These are phyloP conservation scores for Ochlodes sylvanus DNA, from an alignment of 2,888 invertebrate genomes.

Conservation along the genomic window DNA sequence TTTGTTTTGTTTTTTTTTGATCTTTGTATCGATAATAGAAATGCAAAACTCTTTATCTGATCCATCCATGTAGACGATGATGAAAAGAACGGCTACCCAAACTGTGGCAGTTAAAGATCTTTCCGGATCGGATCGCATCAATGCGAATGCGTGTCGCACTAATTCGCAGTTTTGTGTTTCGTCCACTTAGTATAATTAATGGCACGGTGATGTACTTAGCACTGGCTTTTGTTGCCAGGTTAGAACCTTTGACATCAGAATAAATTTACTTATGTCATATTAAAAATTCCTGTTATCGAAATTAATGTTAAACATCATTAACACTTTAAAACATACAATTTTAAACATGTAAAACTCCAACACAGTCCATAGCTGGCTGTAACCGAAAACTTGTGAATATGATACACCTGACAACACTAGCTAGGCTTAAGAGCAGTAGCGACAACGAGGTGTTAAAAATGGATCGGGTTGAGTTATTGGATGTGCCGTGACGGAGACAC, in stretches of 20 bases:
- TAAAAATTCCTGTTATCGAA: too few species aligned
- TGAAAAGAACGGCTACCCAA: too few species aligned
- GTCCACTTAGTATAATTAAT: slow-evolving; percentile 9
- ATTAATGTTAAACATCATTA: too few species aligned
- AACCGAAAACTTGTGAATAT: not conserved
- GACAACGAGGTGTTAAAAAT: slow-evolving; percentile 41
- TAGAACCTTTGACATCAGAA: not conserved
- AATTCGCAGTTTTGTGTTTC: too few species aligned
- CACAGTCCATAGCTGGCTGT: not conserved
- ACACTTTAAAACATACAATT: not conserved
- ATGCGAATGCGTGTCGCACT: too few species aligned
- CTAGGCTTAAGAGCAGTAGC: slow-evolving; percentile 19
- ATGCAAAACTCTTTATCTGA: too few species aligned
- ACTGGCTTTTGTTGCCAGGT: slow-evolving; percentile 10
- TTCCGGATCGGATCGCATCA: too few species aligned
- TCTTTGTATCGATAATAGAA: too few species aligned
- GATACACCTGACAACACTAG: slow-evolving; percentile 14
- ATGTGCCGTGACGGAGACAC: slow-evolving; percentile 35
- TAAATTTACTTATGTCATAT: not conserved
- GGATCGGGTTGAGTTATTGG: slow-evolving; percentile 38
- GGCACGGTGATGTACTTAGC: slow-evolving; percentile 13
- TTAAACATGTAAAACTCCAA: too few species aligned
- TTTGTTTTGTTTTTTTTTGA: too few species aligned
- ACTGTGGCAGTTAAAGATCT: too few species aligned
- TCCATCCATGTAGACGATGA: too few species aligned